These are phyloP conservation scores for Callinectes sapidus DNA, from an alignment of 2,888 invertebrate genomes.

Conservation along the genomic window DNA sequence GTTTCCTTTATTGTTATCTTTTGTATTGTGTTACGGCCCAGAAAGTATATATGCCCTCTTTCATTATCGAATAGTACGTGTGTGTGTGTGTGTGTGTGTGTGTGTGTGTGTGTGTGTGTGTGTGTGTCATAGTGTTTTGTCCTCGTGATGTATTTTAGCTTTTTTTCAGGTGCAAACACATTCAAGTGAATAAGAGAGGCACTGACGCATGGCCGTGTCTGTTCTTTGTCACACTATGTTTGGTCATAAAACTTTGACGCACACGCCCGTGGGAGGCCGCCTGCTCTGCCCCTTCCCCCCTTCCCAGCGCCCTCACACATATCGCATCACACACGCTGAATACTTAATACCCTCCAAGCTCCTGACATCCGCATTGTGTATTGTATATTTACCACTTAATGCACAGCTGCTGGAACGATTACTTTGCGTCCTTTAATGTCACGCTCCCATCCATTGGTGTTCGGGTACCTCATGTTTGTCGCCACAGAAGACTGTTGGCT, in stretches of 20 bases:
- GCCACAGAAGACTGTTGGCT: neutral
- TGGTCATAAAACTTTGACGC: neutral
- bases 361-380: neutral
- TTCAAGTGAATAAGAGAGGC: constrained; percentile 26
- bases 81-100: constrained; percentile 24
- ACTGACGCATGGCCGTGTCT: constrained; percentile 26
- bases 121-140: neutral
- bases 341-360: neutral
- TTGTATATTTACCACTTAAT: neutral
- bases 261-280: constrained; percentile 18
- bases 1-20: neutral
- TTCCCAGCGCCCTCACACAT: neutral
- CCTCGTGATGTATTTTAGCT: constrained; percentile 9
- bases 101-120: neutral
- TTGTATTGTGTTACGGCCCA: neutral
- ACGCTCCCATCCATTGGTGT: neutral
- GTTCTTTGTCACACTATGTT: constrained; percentile 31
- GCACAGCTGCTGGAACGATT: neutral
- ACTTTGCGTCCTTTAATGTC: neutral
- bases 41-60: neutral
- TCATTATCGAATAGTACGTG: neutral
- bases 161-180: neutral
- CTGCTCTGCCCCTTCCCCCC: neutral
- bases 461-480: neutral
- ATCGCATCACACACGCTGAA: neutral